Percentiles rank a stretch among this genome's conserved stretches.
phyloP scores from a whole-genome alignment of 1,140 invertebrate genomes.

The Caenorhabditis elegans region DNA sequence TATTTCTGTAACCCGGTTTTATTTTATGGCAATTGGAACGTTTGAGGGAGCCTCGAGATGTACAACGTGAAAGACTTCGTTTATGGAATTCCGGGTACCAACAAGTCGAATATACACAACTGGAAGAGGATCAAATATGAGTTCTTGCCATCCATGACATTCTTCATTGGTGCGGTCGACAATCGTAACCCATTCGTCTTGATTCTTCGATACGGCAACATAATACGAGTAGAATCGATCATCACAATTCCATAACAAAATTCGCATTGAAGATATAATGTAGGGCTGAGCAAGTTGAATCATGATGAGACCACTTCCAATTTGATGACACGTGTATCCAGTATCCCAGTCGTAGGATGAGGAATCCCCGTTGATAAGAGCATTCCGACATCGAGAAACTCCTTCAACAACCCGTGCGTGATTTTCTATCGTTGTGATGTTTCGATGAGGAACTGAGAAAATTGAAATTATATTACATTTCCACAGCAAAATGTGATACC shows the following conservation, averaged over 20 bases:
- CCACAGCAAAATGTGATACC: background rate
- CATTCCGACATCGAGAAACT: slow-evolving; percentile 84
- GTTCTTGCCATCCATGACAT: slow-evolving; percentile 80
- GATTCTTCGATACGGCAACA: slow-evolving; percentile 90
- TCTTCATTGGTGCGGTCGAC: slow-evolving; percentile 76
- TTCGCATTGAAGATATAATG: slow-evolving; percentile 82
- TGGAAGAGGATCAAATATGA: slow-evolving; percentile 79
- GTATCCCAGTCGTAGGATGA: slow-evolving; percentile 96
- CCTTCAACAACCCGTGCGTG: slow-evolving; percentile 93
- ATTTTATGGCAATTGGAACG: slow-evolving; percentile 7
- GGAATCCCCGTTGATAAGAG: slow-evolving; percentile 88
- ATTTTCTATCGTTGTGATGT: slow-evolving; percentile 84
- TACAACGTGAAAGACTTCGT: slow-evolving; percentile 90
- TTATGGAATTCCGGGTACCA: slow-evolving; percentile 44
- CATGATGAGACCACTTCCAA: slow-evolving; percentile 89
- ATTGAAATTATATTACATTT: background rate
- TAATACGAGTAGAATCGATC: slow-evolving; percentile 92
- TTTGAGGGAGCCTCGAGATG: slow-evolving; percentile 86
- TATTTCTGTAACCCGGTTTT: background rate
- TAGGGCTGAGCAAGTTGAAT: slow-evolving; percentile 95
- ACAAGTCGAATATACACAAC: slow-evolving; percentile 87
- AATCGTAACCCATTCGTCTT: slow-evolving; percentile 83
- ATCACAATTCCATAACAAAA: slow-evolving; percentile 96
- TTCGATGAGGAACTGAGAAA: slow-evolving; percentile 80
- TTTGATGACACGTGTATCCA: slow-evolving; percentile 96